phyloP scores from a whole-genome alignment of 2,797 vertebrate species.

The Nothura maculosa region DNA sequence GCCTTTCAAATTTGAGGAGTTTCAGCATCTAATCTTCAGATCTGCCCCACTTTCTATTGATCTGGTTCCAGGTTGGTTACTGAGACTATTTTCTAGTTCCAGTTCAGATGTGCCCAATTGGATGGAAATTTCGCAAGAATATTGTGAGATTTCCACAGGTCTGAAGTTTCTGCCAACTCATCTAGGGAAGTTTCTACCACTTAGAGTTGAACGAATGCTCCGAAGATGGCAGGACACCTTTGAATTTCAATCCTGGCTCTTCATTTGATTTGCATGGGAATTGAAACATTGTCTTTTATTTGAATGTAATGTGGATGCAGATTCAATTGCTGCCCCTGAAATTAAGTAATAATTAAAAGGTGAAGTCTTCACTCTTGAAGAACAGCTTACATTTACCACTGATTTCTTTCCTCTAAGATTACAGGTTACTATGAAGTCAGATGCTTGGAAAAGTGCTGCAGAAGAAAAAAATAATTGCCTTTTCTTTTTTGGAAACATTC shows the following conservation, averaged over 20 bases:
- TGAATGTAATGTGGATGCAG: neutral
- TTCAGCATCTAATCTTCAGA: constrained; percentile 48
- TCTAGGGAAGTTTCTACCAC: constrained; percentile 27
- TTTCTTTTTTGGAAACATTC: neutral
- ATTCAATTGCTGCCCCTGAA: neutral
- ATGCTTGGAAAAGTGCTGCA: neutral
- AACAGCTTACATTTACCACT: neutral
- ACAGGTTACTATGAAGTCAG: neutral
- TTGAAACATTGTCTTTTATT: neutral
- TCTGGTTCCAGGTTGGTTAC: constrained; percentile 57
- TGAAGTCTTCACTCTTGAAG: neutral
- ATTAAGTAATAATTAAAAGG: neutral
- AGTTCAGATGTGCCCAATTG: constrained; percentile 66
- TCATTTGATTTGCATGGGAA: neutral
- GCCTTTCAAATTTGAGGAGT: constrained; percentile 36
- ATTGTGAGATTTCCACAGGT: constrained; percentile 23
- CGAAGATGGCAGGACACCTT: neutral
- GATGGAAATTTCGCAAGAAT: constrained; percentile 63
- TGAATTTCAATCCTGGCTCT: neutral
- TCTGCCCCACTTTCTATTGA: constrained; percentile 40
- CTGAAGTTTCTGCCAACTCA: constrained; percentile 47
- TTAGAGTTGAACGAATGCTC: neutral
- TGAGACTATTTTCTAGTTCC: constrained; percentile 61
- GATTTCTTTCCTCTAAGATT: neutral
- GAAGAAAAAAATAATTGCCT: neutral